Evolutionary conservation across 2,888 invertebrate genomes (phyloP).

Genomic region (Cataglyphis rosenhaueri): DNA sequence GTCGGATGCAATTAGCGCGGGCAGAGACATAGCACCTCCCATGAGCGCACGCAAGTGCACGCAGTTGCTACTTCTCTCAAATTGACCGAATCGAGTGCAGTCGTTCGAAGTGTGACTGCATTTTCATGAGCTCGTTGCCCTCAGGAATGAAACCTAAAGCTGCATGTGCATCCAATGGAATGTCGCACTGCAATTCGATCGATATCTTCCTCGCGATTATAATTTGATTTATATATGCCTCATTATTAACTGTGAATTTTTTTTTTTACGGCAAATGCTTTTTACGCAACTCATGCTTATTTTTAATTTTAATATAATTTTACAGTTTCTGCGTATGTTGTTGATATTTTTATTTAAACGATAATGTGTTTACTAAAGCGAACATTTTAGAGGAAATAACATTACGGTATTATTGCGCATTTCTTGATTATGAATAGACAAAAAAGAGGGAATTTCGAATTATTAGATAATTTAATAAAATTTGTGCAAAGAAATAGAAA

Average conservation of each 20-base stretch:
- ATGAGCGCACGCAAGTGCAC: not conserved
- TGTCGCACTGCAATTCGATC: not conserved
- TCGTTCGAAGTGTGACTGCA: not conserved
- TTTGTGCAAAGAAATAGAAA: not conserved
- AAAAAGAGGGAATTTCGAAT: not conserved
- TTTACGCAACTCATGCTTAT: not conserved
- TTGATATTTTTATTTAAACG: not conserved
- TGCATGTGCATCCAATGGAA: conserved; percentile 38
- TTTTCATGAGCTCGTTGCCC: not conserved
- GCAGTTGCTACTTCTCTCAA: conserved; percentile 11
- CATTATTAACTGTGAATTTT: not conserved
- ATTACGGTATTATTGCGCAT: not conserved
- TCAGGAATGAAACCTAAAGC: not conserved
- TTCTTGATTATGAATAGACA: not conserved
- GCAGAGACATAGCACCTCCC: conserved; percentile 5
- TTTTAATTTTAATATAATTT: conserved; percentile 30
- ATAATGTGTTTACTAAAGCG: not conserved
- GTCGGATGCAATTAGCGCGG: conserved; percentile 60
- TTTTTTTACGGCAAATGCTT: not conserved
- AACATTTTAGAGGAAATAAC: not conserved
- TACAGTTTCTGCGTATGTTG: not conserved
- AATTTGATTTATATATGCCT: not conserved
- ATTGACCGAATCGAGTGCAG: conserved; percentile 32
- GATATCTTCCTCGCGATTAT: not conserved
- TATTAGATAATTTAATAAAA: not conserved